Conservation (phyloP, 2,888 invertebrate species). For the Tetheella fluctuosa region DNA sequence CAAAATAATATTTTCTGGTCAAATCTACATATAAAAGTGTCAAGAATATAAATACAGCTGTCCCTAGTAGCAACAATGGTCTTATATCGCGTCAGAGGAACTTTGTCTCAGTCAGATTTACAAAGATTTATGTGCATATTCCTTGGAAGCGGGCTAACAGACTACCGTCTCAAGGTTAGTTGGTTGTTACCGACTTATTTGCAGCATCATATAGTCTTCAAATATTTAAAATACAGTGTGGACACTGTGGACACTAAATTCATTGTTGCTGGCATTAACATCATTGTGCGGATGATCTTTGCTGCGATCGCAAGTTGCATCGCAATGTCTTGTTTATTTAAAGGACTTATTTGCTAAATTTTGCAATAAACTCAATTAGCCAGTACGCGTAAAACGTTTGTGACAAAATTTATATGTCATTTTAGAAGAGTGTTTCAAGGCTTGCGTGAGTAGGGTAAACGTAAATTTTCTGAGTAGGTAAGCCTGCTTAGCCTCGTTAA, state of each 20-base stretch:
- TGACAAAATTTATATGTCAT: slow-evolving; percentile 2
- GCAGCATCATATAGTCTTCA: slow-evolving; percentile 17
- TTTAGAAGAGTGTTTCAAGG: background rate
- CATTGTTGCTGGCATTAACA: slow-evolving; percentile 5
- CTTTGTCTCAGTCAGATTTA: slow-evolving; percentile 46
- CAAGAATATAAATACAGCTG: slow-evolving; percentile 30
- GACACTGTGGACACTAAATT: slow-evolving; percentile 1
- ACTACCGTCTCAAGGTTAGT: slow-evolving; percentile 58
- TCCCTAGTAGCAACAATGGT: slow-evolving; percentile 43
- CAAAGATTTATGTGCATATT: slow-evolving; percentile 56
- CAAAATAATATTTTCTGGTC: slow-evolving; percentile 25
- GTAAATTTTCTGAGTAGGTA: background rate
- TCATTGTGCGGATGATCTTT: background rate
- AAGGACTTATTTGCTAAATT: background rate
- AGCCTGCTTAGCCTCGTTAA: background rate
- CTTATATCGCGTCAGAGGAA: slow-evolving; percentile 41
- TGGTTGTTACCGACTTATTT: slow-evolving; percentile 31
- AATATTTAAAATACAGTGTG: background rate
- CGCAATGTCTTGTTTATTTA: background rate
- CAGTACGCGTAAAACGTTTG: background rate
- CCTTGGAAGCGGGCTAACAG: slow-evolving; percentile 48
- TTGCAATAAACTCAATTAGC: slow-evolving; percentile 5
- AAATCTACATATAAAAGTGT: slow-evolving; percentile 23
- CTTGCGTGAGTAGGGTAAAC: background rate
- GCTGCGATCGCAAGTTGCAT: slow-evolving; percentile 2